These are phyloP conservation scores for Metridium senile DNA, from an alignment of 92 coral and sea anemone genomes.

Conservation along the genomic window DNA sequence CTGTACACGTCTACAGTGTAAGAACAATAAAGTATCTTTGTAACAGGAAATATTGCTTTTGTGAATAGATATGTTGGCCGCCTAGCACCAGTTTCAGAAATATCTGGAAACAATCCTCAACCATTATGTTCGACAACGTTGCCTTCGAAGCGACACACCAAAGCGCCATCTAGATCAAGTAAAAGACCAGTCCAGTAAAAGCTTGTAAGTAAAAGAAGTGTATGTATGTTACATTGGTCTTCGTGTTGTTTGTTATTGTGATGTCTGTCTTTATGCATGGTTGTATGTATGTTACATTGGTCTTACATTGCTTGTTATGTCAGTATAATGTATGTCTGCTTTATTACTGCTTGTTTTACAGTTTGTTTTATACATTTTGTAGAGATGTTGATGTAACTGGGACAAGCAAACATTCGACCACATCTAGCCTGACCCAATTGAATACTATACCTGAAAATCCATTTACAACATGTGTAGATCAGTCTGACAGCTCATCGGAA, in stretches of 20 bases:
- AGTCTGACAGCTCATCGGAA: background rate
- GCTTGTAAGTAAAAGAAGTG: background rate
- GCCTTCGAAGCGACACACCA: background rate
- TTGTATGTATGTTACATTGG: background rate
- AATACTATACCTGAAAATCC: background rate
- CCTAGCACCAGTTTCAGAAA: background rate
- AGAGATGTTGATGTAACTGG: slow-evolving; percentile 5
- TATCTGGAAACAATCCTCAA: background rate
- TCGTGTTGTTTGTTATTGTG: background rate
- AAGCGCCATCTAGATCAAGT: background rate
- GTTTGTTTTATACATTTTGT: background rate
- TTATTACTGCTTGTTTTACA: background rate
- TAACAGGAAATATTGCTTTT: background rate
- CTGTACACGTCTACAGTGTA: background rate
- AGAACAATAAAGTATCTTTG: background rate
- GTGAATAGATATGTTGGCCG: background rate
- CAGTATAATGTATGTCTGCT: background rate
- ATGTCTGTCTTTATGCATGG: background rate
- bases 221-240: background rate
- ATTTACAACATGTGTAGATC: background rate
- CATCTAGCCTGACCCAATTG: background rate
- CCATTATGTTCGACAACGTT: background rate
- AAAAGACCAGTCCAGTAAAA: background rate
- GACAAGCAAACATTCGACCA: background rate
- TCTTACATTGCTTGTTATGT: background rate